These are phyloP conservation scores for Parnassius mnemosyne DNA, from an alignment of 2,888 invertebrate species.

Conservation along the genomic window DNA sequence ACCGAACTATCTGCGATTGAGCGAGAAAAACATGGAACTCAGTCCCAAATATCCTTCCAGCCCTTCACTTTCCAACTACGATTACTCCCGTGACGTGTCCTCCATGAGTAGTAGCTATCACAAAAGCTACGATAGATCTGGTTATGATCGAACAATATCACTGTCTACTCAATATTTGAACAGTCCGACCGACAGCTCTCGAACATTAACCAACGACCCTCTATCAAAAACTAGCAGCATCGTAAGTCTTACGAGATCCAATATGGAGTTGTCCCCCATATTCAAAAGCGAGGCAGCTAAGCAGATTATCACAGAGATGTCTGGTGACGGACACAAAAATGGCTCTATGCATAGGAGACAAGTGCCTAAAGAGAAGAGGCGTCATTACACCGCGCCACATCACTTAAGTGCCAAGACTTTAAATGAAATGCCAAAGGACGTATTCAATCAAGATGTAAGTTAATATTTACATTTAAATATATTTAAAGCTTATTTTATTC, in stretches of 20 bases:
- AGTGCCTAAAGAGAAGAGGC: constrained; percentile 89
- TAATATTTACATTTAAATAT: constrained; percentile 28
- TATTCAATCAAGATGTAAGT: constrained; percentile 73
- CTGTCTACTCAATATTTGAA: constrained; percentile 70
- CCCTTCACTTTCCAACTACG: constrained; percentile 71
- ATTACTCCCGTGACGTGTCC: constrained; percentile 68
- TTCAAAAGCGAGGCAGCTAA: constrained; percentile 93
- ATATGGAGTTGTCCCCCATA: constrained; percentile 85
- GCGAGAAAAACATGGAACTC: constrained; percentile 63
- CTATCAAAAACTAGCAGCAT: constrained; percentile 74
- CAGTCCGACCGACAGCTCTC: constrained; percentile 70
- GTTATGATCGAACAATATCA: constrained; percentile 62
- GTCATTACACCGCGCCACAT: constrained; percentile 93
- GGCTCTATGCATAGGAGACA: constrained; percentile 83
- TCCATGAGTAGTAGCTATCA: constrained; percentile 68
- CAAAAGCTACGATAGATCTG: constrained; percentile 62
- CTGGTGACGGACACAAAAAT: constrained; percentile 73
- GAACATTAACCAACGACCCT: constrained; percentile 72
- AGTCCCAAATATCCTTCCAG: constrained; percentile 74
- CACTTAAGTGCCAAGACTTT: constrained; percentile 83
- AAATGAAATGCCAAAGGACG: constrained; percentile 77
- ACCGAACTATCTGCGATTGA: constrained; percentile 53
- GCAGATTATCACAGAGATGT: constrained; percentile 92
- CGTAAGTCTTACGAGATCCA: constrained; percentile 66
- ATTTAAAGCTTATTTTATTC: neutral